These are phyloP conservation scores for Sapayoa aenigma DNA, from an alignment of 2,113 vertebrate species.

Conservation along the genomic window DNA sequence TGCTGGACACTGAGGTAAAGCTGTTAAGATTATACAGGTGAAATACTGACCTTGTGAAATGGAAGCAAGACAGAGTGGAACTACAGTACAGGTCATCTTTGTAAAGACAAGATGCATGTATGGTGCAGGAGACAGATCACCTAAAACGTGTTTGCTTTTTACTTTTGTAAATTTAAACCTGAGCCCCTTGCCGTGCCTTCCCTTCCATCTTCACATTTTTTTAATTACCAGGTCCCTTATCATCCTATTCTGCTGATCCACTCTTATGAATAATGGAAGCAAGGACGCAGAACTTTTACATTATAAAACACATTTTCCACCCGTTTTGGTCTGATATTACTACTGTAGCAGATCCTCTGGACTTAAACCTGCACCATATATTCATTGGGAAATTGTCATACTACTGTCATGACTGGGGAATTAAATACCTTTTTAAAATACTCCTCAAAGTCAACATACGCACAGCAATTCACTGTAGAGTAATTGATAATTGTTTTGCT, in stretches of 20 bases:
- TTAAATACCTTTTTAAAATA: not conserved
- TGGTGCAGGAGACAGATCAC: not conserved
- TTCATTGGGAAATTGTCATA: not conserved
- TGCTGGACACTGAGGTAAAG: not conserved
- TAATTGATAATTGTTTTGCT: not conserved
- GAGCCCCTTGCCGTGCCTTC: not conserved
- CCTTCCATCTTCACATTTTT: not conserved
- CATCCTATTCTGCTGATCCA: not conserved
- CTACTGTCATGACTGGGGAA: not conserved
- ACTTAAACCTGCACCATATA: not conserved
- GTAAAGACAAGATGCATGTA: not conserved
- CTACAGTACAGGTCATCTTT: not conserved
- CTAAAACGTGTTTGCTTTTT: not conserved
- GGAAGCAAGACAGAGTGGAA: not conserved
- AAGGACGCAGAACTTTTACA: not conserved
- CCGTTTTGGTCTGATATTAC: not conserved
- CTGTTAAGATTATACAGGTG: not conserved
- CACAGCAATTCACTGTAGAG: not conserved
- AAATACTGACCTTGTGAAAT: not conserved
- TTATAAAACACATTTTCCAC: not conserved
- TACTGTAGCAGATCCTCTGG: not conserved
- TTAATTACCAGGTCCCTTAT: not conserved
- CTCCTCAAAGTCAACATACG: not conserved
- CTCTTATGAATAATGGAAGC: not conserved
- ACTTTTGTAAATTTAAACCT: not conserved